phyloP scores from a whole-genome alignment of 2,888 invertebrate species.

The Parascotia fuliginaria region DNA sequence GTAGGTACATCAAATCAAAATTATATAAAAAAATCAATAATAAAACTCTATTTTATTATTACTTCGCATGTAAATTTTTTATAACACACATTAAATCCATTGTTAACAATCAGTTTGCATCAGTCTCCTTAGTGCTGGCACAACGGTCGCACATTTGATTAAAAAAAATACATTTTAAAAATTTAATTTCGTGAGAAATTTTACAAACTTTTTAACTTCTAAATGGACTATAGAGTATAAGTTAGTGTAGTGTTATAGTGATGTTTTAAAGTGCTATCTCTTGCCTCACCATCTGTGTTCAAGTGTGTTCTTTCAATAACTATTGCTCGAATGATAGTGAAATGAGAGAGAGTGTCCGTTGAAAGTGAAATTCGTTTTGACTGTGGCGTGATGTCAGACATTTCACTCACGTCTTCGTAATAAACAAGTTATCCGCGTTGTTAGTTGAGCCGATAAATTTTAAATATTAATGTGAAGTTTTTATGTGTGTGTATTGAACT shows the following conservation, averaged over 20 bases:
- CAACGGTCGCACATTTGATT: constrained; percentile 18
- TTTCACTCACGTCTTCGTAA: constrained; percentile 51
- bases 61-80: constrained; percentile 7
- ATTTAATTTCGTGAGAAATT: not conserved
- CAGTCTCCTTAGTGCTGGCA: constrained; percentile 30
- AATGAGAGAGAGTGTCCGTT: constrained; percentile 60
- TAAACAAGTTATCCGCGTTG: constrained; percentile 44
- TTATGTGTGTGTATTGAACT: constrained; percentile 8
- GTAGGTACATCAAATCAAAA: not conserved
- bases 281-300: constrained; percentile 1
- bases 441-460: constrained; percentile 25
- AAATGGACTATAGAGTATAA: no score
- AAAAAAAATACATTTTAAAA: no score
- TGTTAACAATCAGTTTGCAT: constrained; percentile 24
- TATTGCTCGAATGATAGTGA: constrained; percentile 60
- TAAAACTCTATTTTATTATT: not conserved
- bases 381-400: constrained; percentile 65
- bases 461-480: constrained; percentile 12
- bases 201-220: no score
- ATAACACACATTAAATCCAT: constrained; percentile 16
- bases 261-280: not conserved
- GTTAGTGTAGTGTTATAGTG: not conserved
- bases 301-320: constrained; percentile 6
- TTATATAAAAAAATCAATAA: not conserved
- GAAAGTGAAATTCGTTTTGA: constrained; percentile 73